phyloP scores from a whole-genome alignment of 2,888 invertebrate genomes.

The Orthosia incerta region DNA sequence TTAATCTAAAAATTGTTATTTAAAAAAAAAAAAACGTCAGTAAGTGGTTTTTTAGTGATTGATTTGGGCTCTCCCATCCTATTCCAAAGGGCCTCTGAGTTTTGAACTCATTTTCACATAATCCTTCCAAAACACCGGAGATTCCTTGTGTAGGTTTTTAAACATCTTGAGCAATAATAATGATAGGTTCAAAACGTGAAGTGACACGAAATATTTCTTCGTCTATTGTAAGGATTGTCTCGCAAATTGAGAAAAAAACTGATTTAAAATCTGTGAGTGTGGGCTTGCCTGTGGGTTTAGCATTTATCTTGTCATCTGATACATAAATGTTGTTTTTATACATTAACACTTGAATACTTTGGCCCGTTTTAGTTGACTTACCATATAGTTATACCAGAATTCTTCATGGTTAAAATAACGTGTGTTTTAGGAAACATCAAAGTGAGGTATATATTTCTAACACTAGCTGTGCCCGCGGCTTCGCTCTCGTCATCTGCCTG shows the following conservation, averaged over 20 bases:
- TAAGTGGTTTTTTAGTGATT: not conserved
- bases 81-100: not conserved
- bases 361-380: not conserved
- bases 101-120: not conserved
- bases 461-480: too few species aligned
- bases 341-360: slow-evolving; percentile 32
- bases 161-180: slow-evolving; percentile 19
- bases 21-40: not conserved
- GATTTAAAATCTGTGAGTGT: slow-evolving; percentile 43
- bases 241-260: slow-evolving; percentile 47
- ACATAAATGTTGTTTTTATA: slow-evolving; percentile 45
- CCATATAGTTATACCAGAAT: slow-evolving; percentile 29
- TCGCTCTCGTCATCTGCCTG: too few species aligned
- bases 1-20: not conserved
- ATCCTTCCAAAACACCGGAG: not conserved
- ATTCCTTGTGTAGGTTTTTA: not conserved
- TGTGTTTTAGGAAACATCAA: not conserved
- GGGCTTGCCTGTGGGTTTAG: slow-evolving; percentile 52
- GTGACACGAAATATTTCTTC: slow-evolving; percentile 20
- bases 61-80: not conserved
- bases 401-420: not conserved
- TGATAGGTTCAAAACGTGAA: slow-evolving; percentile 18
- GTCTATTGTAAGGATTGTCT: slow-evolving; percentile 25
- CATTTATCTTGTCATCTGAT: slow-evolving; percentile 47
- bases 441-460: not conserved